phyloP scores from a whole-genome alignment of 1,140 invertebrate genomes.

The Trissolcus basalis region DNA sequence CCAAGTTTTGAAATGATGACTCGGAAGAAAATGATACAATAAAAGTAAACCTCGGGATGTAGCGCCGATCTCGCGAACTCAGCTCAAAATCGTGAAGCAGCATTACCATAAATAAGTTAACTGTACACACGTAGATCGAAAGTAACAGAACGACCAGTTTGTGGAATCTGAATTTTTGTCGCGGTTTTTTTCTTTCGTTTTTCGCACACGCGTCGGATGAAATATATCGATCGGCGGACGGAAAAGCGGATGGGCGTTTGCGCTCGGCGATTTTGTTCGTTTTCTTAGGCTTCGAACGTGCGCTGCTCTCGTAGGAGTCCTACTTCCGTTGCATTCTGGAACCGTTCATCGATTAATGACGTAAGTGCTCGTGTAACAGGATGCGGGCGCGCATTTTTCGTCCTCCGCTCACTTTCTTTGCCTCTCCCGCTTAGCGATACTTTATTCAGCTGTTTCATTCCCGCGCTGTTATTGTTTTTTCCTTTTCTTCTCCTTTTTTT shows the following conservation, averaged over 20 bases:
- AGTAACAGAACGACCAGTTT: constrained; percentile 44
- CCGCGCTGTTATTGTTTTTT: constrained; percentile 5
- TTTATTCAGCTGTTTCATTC: constrained; percentile 24
- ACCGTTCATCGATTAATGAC: constrained; percentile 57
- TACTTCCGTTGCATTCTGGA: constrained; percentile 51
- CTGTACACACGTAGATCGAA: constrained; percentile 19
- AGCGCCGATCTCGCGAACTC: not conserved
- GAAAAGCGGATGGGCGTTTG: constrained; percentile 46
- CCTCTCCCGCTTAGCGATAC: constrained; percentile 9
- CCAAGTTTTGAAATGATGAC: no score
- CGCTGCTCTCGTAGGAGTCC: constrained; percentile 40
- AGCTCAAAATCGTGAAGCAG: constrained; percentile 2
- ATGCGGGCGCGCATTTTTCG: constrained; percentile 52
- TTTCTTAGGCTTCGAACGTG: constrained; percentile 55
- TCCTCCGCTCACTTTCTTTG: constrained; percentile 47
- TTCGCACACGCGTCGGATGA: constrained; percentile 8
- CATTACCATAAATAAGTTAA: constrained; percentile 25
- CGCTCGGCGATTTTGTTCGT: constrained; percentile 40
- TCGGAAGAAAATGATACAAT: constrained; percentile 7
- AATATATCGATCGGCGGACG: constrained; percentile 30
- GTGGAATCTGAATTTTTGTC: constrained; percentile 38
- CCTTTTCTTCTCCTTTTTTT: constrained; percentile 2
- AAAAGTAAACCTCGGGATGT: constrained; percentile 8
- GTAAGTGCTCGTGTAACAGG: constrained; percentile 54
- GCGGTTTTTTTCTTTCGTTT: no score